Evolutionary conservation across 2,113 vertebrate species (phyloP).

Genomic region (Sinocyclocheilus rhinocerous): DNA sequence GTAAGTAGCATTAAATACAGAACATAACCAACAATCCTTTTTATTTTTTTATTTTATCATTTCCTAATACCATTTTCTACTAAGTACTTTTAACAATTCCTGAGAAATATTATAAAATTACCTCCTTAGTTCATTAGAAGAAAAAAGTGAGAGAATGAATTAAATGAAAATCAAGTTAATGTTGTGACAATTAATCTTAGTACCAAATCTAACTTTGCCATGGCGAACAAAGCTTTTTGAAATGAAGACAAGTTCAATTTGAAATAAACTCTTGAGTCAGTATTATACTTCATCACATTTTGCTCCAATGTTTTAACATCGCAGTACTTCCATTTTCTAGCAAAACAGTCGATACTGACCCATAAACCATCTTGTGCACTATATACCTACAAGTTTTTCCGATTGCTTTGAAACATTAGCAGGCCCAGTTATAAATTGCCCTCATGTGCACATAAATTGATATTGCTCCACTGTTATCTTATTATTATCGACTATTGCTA

Average conservation of each 20-base stretch:
- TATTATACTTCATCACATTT: background rate
- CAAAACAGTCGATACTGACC: background rate
- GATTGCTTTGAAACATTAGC: background rate
- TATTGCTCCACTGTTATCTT: background rate
- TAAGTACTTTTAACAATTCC: background rate
- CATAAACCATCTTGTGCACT: background rate
- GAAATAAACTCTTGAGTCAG: too few relatives aligned
- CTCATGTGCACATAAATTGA: background rate
- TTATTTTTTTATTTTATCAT: background rate
- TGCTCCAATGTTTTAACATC: background rate
- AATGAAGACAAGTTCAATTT: background rate
- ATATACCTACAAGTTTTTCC: background rate
- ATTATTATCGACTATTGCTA: background rate
- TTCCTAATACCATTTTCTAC: background rate
- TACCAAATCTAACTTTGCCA: constrained; percentile 37
- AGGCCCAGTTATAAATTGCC: background rate
- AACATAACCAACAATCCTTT: background rate
- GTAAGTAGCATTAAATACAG: constrained; percentile 84
- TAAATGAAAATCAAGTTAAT: background rate
- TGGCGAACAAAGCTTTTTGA: constrained; percentile 53
- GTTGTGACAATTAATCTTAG: background rate
- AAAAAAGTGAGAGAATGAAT: background rate
- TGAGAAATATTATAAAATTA: background rate
- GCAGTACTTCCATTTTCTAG: background rate
- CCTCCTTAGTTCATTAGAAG: background rate